A percentile compares a stretch with the other conserved stretches of the same genome.
Conservation (phyloP, 2,888 invertebrate species). For the Mantis religiosa region DNA sequence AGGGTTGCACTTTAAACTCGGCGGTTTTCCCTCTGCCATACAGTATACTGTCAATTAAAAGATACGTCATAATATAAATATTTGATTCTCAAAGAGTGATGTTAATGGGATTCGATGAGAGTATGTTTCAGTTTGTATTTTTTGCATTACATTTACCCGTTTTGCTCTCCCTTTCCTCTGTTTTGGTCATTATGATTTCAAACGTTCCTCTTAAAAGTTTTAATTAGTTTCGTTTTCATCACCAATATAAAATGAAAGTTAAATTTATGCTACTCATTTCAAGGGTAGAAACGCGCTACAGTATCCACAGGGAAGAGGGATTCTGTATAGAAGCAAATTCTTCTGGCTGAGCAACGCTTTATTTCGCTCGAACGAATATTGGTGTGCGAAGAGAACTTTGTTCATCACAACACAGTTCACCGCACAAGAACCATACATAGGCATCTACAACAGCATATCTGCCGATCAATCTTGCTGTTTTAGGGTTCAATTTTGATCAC, state of each 20-base stretch:
- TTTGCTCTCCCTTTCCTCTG: not conserved
- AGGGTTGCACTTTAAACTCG: too few species aligned
- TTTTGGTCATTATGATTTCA: not conserved
- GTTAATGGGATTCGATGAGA: not conserved
- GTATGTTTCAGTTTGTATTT: not conserved
- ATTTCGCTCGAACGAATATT: not conserved
- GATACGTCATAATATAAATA: not conserved
- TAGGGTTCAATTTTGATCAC: not conserved
- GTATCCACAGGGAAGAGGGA: not conserved
- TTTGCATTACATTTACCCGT: not conserved
- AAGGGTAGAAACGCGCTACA: not conserved
- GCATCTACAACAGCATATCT: not conserved
- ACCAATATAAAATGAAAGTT: not conserved
- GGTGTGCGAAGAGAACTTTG: not conserved
- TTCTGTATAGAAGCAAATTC: not conserved
- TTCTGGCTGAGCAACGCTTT: not conserved
- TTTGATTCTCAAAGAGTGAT: not conserved
- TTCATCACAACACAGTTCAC: not conserved
- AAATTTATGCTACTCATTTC: not conserved
- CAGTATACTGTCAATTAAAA: not conserved
- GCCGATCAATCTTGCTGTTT: not conserved
- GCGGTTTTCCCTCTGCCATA: too few species aligned
- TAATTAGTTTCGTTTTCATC: not conserved
- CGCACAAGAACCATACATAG: not conserved
- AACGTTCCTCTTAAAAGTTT: not conserved